Conservation (phyloP, 2,113 vertebrate species). For the Scomber japonicus region DNA sequence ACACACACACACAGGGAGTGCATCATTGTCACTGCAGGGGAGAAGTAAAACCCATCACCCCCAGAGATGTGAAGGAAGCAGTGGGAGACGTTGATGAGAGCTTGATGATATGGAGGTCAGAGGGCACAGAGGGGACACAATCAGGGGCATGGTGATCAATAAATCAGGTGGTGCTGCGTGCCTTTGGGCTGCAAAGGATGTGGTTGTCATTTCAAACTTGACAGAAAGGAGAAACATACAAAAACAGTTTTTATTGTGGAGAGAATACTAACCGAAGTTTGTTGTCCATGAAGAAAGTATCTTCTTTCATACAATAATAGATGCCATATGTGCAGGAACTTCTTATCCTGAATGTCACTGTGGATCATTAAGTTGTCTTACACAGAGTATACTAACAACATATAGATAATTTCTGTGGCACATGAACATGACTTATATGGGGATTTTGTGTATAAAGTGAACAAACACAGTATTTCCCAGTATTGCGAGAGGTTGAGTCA, state of each 20-base stretch:
- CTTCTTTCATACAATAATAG: constrained; percentile 1
- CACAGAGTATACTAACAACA: constrained; percentile 11
- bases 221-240: constrained; percentile 37
- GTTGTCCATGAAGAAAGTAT: constrained; percentile 6
- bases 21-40: constrained; percentile 35
- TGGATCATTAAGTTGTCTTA: constrained; percentile 20
- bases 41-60: neutral
- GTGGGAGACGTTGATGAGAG: constrained; percentile 53
- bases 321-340: constrained; percentile 44
- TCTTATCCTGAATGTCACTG: constrained; percentile 2
- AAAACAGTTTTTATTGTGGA: constrained; percentile 24
- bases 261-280: neutral
- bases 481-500: constrained; percentile 48
- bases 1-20: constrained; percentile 37
- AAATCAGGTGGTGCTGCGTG: constrained; percentile 24
- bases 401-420: constrained; percentile 13
- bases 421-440: constrained; percentile 5
- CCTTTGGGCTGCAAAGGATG: constrained; percentile 45
- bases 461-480: constrained; percentile 19
- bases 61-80: constrained; percentile 23
- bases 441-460: constrained; percentile 13
- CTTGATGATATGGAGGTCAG: constrained; percentile 58
- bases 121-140: constrained; percentile 47
- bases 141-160: constrained; percentile 56
- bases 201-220: constrained; percentile 54